Base-by-base conservation (phyloP, 2,888 invertebrate genomes). In the Dromius quadrimaculatus region DNA sequence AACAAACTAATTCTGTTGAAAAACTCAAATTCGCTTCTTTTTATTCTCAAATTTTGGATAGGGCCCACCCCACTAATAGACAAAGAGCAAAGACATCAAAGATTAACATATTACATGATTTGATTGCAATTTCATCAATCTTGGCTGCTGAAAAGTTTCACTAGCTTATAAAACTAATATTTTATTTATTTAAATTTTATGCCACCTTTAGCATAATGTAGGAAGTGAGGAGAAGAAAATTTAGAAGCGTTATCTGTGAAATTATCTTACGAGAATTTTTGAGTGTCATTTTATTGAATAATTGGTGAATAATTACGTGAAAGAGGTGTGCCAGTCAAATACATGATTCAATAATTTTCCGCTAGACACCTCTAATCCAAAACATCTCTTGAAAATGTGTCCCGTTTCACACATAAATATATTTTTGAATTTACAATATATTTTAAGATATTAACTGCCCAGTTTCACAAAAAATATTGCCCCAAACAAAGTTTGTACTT, bases 41-140 rank as follows among this genome's bases (percentile, higher is more conserved):
- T 59, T 59, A 36, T 59, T 19, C 36, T 20, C 34, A 59, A 59
- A 64, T 34, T 34, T 64, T 32, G 17, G 2, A 13, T n/a, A 13
- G 15, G 50, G 45, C 45, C 19, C 47, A 64, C 64, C 64, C 47
- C 64, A 64, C 64, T 64, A 50, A 64, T 64, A 47, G n/a, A 36
- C n/a, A 13, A 57, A 59, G 36, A 34, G 20, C 2, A 5, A 57
- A 32, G 17, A n/a, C n/a, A n/a, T n/a, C n/a, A 28, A 15, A 36
- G 22, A 62, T 62, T 62, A 41, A 17, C 62, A 62, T 62, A 62
- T 62, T 62, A 41, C 41, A 41, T 62, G 62, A 62, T 50, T 22
- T 50, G n/a, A 50, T 1, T 54, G 8, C 19, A 28, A 59, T 36
- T 59, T 59, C 36, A 32, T 59, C 34, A 20, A 6, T 34, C 20